These are phyloP conservation scores for Heliopora coerulea DNA, from an alignment of 92 coral and sea anemone genomes.

Conservation along the genomic window DNA sequence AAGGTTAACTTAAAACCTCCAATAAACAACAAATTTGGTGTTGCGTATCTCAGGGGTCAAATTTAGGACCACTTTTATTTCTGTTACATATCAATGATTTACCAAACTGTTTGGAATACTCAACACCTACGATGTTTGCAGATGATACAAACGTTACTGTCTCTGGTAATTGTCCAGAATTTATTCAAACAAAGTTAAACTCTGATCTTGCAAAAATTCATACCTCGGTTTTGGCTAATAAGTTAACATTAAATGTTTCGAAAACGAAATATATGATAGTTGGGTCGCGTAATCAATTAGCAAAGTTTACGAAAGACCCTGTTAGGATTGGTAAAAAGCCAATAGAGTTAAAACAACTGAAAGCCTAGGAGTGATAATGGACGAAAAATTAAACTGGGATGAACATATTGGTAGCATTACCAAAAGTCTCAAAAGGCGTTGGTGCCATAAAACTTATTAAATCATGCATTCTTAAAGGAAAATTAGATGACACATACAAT, in stretches of 20 bases:
- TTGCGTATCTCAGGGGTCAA: no score
- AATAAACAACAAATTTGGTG: no score
- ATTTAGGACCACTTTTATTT: no score
- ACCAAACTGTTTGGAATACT: no score
- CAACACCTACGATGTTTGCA: no score
- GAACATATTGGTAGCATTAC: conserved; percentile 22
- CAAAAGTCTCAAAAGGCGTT: conserved; percentile 35
- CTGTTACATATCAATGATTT: no score
- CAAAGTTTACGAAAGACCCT: conserved; percentile 12
- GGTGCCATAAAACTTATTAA: conserved; percentile 39
- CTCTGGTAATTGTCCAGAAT: no score
- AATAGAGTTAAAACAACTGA: conserved; percentile 13
- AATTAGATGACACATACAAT: conserved; percentile 33
- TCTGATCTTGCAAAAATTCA: no score
- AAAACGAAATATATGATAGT: conserved; percentile 14
- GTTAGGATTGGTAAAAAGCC: not conserved
- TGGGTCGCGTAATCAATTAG: not conserved
- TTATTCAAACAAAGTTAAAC: no score
- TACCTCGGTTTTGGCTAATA: no score
- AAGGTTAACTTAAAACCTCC: no score
- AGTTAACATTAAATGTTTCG: conserved; percentile 20
- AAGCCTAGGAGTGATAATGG: conserved; percentile 39
- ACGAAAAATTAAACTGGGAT: conserved; percentile 18
- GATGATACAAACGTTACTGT: no score
- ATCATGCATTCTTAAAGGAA: conserved; percentile 32